phyloP scores from a whole-genome alignment of 2,888 invertebrate genomes.

The Lymantria monacha region DNA sequence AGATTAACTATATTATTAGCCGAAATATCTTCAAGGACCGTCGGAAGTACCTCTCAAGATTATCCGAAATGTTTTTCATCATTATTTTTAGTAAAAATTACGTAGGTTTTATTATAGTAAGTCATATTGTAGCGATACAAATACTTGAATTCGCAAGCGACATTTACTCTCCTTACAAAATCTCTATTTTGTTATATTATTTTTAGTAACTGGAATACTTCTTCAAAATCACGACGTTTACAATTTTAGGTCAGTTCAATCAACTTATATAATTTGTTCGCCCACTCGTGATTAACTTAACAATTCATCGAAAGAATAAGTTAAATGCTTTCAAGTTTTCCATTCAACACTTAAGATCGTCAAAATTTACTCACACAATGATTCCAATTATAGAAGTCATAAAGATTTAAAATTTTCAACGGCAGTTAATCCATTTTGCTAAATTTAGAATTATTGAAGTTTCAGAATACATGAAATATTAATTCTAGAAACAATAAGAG shows the following conservation, averaged over 20 bases:
- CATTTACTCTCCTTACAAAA: not conserved
- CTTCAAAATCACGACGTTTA: not conserved
- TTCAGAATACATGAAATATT: no score
- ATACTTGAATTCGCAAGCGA: not conserved
- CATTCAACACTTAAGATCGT: slow-evolving; percentile 54
- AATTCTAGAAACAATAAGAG: no score
- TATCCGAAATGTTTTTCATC: not conserved
- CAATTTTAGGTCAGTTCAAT: not conserved
- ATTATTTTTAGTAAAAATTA: not conserved
- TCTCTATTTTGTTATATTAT: not conserved
- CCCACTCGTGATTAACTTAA: slow-evolving; percentile 63
- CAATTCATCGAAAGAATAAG: slow-evolving; percentile 69
- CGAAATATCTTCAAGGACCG: no score
- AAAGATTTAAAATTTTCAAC: slow-evolving; percentile 48
- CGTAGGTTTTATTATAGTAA: no score
- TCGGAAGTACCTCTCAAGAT: not conserved
- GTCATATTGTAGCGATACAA: no score
- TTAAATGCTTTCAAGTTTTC: slow-evolving; percentile 68
- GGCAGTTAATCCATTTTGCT: slow-evolving; percentile 35
- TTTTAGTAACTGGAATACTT: not conserved
- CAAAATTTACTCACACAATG: slow-evolving; percentile 58
- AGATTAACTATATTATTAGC: no score
- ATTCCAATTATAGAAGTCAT: slow-evolving; percentile 64
- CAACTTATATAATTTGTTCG: slow-evolving; percentile 27
- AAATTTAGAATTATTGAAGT: slow-evolving; percentile 34